Evolutionary conservation across 1,140 invertebrate genomes (phyloP).

Genomic region (Drosophila mauritiana): DNA sequence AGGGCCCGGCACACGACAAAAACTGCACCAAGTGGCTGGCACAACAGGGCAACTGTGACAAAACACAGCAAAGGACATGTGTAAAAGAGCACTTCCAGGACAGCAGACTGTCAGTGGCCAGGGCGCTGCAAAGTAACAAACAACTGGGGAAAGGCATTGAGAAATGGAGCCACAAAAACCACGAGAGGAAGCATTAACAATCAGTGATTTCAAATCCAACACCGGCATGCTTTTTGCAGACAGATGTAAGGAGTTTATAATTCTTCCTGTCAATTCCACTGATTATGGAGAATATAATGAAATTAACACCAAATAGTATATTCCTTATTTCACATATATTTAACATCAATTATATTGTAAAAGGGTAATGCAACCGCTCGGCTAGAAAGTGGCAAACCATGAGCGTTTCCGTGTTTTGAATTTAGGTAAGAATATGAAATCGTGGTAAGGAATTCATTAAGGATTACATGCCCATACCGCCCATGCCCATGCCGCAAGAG

Average conservation of each 20-base stretch:
- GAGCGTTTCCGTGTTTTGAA: background rate
- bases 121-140: background rate
- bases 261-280: too few relatives aligned
- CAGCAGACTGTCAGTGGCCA: conserved; percentile 28
- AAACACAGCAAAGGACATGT: conserved; percentile 56
- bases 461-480: conserved; percentile 57
- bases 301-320: too few relatives aligned
- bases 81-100: conserved; percentile 33
- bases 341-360: background rate
- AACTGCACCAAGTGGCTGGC: conserved; percentile 57
- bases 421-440: background rate
- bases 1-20: conserved; percentile 9
- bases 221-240: conserved; percentile 6
- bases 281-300: too few relatives aligned
- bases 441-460: background rate
- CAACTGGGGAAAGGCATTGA: conserved; percentile 1
- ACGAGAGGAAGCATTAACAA: conserved; percentile 23
- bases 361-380: background rate
- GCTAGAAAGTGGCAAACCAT: background rate
- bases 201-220: conserved; percentile 22
- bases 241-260: too few relatives aligned
- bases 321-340: too few relatives aligned
- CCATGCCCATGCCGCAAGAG: conserved; percentile 50
- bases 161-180: conserved; percentile 1
- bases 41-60: conserved; percentile 33